These are phyloP conservation scores for Sarcophaga rosellei DNA, from an alignment of 2,888 invertebrate genomes.

Conservation along the genomic window DNA sequence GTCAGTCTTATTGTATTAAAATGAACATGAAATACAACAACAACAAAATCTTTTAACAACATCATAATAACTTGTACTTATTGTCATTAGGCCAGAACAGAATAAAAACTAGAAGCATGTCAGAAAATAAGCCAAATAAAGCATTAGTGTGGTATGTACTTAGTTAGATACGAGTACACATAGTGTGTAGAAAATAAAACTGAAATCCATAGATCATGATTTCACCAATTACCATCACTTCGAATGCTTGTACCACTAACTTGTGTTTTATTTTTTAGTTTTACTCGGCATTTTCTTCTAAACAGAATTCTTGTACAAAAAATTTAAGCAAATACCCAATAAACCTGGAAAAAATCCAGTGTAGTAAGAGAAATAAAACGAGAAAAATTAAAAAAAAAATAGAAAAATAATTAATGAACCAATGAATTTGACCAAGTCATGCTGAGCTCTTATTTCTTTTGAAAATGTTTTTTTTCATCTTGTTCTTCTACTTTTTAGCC, in stretches of 20 bases:
- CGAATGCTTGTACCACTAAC: background rate
- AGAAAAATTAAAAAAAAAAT: background rate
- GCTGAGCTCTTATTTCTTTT: constrained; percentile 17
- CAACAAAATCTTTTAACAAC: constrained; percentile 41
- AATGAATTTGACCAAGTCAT: constrained; percentile 23
- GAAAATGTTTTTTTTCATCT: too few species aligned
- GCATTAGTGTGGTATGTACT: constrained; percentile 14
- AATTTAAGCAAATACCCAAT: background rate
- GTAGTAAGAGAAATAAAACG: too few species aligned
- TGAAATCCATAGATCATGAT: constrained; percentile 32
- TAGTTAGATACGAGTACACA: background rate
- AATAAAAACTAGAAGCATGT: background rate
- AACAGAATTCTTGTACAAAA: background rate
- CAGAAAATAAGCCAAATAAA: constrained; percentile 22
- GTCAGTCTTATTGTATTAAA: constrained; percentile 15
- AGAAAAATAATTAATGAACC: constrained; percentile 24
- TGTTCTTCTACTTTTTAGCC: background rate
- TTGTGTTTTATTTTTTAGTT: background rate
- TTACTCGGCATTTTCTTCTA: constrained; percentile 16
- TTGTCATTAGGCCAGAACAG: constrained; percentile 42
- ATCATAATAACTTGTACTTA: constrained; percentile 54
- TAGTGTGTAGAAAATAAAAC: constrained; percentile 20
- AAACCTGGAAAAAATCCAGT: background rate
- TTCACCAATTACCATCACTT: constrained; percentile 31
- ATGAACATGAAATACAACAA: constrained; percentile 1